Evolutionary conservation across 2,797 vertebrate genomes (phyloP).

Genomic region (Morelia viridis): DNA sequence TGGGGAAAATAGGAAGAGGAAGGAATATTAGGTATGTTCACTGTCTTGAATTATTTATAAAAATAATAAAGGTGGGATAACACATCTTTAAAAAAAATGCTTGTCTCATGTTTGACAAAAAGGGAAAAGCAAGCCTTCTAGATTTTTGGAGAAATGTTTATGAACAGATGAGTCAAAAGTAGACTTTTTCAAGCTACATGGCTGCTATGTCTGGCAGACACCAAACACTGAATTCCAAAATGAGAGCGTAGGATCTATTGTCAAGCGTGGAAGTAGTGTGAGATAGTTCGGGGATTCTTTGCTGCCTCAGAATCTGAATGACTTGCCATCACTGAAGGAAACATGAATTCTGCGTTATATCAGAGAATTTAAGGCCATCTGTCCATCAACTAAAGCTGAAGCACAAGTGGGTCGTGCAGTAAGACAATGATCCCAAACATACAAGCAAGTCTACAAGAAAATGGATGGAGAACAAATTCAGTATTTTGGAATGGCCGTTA

Average conservation of each 20-base stretch:
- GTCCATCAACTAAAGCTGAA: not conserved
- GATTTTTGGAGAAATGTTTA: not conserved
- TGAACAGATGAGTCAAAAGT: not conserved
- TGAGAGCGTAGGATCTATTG: not conserved
- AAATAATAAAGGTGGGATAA: no score
- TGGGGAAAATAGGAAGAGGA: no score
- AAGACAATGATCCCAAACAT: not conserved
- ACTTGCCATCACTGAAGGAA: not conserved
- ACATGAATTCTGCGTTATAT: not conserved
- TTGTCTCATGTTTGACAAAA: not conserved
- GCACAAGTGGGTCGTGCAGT: not conserved
- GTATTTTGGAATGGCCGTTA: not conserved
- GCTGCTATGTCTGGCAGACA: not conserved
- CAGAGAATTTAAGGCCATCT: not conserved
- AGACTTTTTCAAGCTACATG: not conserved
- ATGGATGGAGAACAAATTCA: not conserved
- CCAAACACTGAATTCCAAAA: not conserved
- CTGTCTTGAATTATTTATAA: no score
- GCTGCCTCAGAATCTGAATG: not conserved
- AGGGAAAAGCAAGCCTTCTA: not conserved
- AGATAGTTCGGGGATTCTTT: not conserved
- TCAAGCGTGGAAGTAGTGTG: not conserved
- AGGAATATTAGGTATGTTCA: no score
- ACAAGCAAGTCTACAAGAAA: not conserved
- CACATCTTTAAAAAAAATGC: not conserved